Conservation (phyloP, 2,113 vertebrate species). For the Vulpes lagopus region DNA sequence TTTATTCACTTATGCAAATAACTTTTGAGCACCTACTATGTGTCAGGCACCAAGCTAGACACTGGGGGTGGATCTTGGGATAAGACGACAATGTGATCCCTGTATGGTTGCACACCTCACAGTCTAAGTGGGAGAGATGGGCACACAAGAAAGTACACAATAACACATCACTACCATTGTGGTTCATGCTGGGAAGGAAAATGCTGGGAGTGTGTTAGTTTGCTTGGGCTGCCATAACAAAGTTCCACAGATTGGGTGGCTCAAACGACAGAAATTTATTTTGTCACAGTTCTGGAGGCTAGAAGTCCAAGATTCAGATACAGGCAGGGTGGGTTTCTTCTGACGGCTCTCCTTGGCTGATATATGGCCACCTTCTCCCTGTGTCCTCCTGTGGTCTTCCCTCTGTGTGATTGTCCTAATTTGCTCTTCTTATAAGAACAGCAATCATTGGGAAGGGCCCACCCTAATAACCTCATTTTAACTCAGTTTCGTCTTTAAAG, state of each 20-base stretch:
- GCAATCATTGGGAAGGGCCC: neutral
- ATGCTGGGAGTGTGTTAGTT: neutral
- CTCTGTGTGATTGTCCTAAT: neutral
- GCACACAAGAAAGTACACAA: neutral
- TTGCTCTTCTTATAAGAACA: neutral
- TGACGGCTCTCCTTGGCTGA: neutral
- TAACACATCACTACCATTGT: fast-evolving
- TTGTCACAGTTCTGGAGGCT: neutral
- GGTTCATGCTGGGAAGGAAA: neutral
- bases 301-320: neutral
- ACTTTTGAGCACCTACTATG: neutral
- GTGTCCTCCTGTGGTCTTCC: neutral
- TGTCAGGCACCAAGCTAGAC: neutral
- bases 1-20: neutral
- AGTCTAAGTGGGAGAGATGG: neutral
- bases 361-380: neutral
- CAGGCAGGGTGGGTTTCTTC: neutral
- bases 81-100: neutral
- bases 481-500: neutral
- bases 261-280: neutral
- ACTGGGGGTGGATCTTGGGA: neutral
- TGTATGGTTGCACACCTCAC: neutral
- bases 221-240: neutral
- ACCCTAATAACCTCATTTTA: neutral
- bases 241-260: neutral